Evolutionary conservation across 2,113 vertebrate species (phyloP).

Genomic region (Phocoena sinus): DNA sequence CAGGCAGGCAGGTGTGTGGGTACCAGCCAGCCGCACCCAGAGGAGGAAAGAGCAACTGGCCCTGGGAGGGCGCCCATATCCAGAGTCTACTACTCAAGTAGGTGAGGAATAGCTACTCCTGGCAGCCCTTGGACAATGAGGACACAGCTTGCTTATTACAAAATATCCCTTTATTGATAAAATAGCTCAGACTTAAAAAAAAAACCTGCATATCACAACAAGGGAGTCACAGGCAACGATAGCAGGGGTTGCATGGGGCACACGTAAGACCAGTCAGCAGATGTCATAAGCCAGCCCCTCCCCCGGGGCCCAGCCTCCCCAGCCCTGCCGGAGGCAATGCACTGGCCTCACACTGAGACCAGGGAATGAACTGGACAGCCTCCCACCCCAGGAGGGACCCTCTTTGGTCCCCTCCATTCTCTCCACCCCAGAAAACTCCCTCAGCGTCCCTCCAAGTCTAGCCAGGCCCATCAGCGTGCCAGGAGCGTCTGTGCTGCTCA

Average conservation of each 20-base stretch:
- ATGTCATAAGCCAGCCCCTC: not conserved
- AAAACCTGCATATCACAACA: constrained; percentile 24
- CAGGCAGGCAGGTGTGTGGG: not conserved
- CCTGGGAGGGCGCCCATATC: not conserved
- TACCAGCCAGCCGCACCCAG: not conserved
- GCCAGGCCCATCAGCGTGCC: not conserved
- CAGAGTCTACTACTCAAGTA: no score
- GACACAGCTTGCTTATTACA: constrained; percentile 63
- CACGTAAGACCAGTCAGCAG: not conserved
- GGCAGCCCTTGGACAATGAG: not conserved
- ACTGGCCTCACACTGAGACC: not conserved
- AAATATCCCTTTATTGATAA: constrained; percentile 77
- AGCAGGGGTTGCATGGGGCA: not conserved
- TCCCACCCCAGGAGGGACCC: not conserved
- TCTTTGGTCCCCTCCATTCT: not conserved
- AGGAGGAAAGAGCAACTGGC: not conserved
- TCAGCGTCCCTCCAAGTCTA: not conserved
- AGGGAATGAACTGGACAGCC: not conserved
- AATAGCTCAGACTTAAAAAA: constrained; percentile 62
- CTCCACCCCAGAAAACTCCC: not conserved
- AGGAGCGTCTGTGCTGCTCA: not conserved
- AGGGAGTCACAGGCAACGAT: not conserved
- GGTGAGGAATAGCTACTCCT: not conserved
- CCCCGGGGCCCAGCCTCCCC: not conserved
- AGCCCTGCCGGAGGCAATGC: not conserved